Percentiles rank a stretch among this genome's conserved stretches.
Conservation (phyloP, 2,888 invertebrate genomes). For the Epicampocera succincta region DNA sequence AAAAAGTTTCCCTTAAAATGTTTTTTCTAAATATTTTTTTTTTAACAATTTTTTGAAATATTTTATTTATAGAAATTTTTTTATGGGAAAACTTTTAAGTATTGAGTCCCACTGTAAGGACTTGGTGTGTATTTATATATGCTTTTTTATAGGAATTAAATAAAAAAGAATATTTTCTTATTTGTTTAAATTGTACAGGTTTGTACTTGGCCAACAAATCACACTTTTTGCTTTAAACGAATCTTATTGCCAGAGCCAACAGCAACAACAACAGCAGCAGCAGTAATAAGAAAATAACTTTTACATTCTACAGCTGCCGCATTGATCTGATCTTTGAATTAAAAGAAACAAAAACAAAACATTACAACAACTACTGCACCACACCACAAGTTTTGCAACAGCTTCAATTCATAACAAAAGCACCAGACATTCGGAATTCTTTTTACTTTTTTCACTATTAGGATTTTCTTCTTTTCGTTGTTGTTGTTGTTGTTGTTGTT, state of each 20-base stretch:
- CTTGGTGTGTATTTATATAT: not conserved
- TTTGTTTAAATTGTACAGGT: constrained; percentile 64
- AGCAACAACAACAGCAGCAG: constrained; percentile 26
- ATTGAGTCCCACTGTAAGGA: constrained; percentile 18
- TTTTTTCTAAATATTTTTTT: too few species aligned
- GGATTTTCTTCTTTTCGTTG: not conserved
- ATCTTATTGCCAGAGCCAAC: constrained; percentile 27
- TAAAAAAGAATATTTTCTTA: constrained; percentile 36
- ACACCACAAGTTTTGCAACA: constrained; percentile 15
- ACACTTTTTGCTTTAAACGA: constrained; percentile 59
- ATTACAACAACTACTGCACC: constrained; percentile 3
- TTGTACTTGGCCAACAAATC: constrained; percentile 66
- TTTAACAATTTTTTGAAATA: constrained; percentile 1
- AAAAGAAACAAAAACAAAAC: not conserved
- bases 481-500: constrained; percentile 27
- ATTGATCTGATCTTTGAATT: constrained; percentile 64
- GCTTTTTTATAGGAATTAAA: constrained; percentile 7
- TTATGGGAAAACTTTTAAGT: not conserved
- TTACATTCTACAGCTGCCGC: constrained; percentile 68
- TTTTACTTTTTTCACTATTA: not conserved
- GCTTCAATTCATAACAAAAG: constrained; percentile 47
- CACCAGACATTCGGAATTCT: constrained; percentile 3
- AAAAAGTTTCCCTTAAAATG: too few species aligned
- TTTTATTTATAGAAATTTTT: not conserved
- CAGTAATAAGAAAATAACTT: constrained; percentile 57